phyloP scores from a whole-genome alignment of 1,140 invertebrate species.

The Atta cephalotes region DNA sequence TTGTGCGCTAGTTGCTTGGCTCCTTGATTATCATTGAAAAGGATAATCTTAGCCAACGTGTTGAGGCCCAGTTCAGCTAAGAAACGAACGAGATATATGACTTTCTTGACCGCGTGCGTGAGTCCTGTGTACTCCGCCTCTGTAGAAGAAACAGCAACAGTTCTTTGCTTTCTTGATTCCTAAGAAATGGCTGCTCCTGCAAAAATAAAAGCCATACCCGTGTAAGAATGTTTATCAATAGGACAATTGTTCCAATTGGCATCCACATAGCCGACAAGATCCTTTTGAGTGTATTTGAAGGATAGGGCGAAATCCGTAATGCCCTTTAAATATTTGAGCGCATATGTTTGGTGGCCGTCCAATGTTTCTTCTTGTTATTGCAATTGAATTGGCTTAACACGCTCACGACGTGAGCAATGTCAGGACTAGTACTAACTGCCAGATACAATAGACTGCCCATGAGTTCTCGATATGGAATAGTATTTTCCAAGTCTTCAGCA shows the following conservation, averaged over 20 bases:
- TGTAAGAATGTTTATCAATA: not conserved
- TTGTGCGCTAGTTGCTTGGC: not conserved
- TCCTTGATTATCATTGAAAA: not conserved
- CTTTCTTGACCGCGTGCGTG: not conserved
- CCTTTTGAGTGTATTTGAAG: not conserved
- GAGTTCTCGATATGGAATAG: too few species aligned
- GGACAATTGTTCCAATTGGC: not conserved
- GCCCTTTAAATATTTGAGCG: too few species aligned
- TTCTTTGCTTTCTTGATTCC: too few species aligned
- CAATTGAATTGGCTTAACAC: not conserved
- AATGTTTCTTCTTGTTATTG: not conserved
- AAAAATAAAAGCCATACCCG: not conserved
- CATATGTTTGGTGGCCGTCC: not conserved
- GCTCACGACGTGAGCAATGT: too few species aligned
- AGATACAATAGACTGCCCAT: too few species aligned
- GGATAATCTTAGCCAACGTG: not conserved
- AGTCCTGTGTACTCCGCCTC: not conserved
- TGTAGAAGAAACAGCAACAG: too few species aligned
- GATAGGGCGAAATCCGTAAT: not conserved
- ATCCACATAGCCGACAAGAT: not conserved
- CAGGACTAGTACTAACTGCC: too few species aligned
- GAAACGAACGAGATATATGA: not conserved
- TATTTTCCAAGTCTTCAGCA: too few species aligned
- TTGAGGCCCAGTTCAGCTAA: not conserved
- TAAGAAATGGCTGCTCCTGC: not conserved